Evolutionary conservation across 2,888 invertebrate genomes (phyloP), one percentile per base, ranked within the genome.

Genomic region (Slavum lentiscoides): DNA sequence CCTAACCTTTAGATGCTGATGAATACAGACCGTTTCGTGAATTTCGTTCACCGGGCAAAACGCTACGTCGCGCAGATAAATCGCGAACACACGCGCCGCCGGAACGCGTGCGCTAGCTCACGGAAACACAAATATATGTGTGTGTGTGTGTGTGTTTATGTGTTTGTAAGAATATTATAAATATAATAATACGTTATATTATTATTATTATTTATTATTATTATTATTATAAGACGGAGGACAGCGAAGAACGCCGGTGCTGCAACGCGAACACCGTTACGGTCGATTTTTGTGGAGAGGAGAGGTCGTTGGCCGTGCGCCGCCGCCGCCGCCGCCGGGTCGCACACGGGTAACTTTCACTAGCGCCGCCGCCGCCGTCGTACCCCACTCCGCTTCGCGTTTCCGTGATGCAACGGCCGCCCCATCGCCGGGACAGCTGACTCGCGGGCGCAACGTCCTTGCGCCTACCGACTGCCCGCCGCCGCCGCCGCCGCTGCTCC

Each of bases 351-450:
- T 80, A 80, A 80, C 80, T 80, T 80, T 80, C 80, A 80, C 80
- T 80, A 80, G 80, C 72, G 72, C 77, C 77, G 70, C 62, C 61
- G 67, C 67, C 59, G 62, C 67, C 75, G 75, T 21, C 30, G 49
- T 15, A 70, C 69, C 55, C 70, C 70, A 66, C 80, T 66, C 49
- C 49, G 43, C 9, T 9, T 19, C 64, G 39, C 72, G 80, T 80
- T 72, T 72, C 72, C 80, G 80, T 80, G 72, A 80, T 80, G 80
- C 80, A 80, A 80, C 80, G 80, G 72, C 72, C 72, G 70, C 80
- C 70, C 75, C 75, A 30, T 30, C 30, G 49, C 1, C 11, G 49
- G 1, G 21, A 72, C 80, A 80, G 80, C 80, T 80, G 80, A 80
- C 80, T 80, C 80, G 43, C 77, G 39, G 62, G n/a, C 64, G 13